Evolutionary conservation across 2,797 vertebrate genomes (phyloP).

Genomic region (Thaleichthys pacificus): DNA sequence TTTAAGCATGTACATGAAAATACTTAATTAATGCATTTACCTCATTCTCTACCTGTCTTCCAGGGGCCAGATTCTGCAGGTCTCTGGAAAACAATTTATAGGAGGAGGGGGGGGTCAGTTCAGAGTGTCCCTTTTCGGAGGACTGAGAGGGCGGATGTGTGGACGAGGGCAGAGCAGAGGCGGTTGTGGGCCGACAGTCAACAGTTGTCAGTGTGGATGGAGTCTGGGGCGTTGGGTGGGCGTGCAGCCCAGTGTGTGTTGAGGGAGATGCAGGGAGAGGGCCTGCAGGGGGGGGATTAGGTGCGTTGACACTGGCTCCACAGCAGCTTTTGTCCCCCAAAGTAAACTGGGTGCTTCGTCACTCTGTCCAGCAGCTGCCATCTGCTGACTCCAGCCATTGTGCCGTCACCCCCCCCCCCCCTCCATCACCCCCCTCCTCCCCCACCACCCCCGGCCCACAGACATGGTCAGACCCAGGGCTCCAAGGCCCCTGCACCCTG

Average conservation of each 20-base stretch:
- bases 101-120: too few relatives aligned
- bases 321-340: constrained; percentile 68
- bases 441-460: constrained; percentile 14
- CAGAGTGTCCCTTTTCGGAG: too few relatives aligned
- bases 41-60: too few relatives aligned
- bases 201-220: too few relatives aligned
- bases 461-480: constrained; percentile 13
- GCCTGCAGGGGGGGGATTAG: constrained; percentile 56
- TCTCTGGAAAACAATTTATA: too few relatives aligned
- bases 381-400: constrained; percentile 69
- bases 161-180: too few relatives aligned
- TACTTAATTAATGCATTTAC: too few relatives aligned
- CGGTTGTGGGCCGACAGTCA: too few relatives aligned
- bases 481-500: constrained; percentile 10
- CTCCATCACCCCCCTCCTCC: not conserved
- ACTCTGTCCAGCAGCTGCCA: constrained; percentile 63
- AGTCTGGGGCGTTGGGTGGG: not conserved
- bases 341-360: constrained; percentile 59
- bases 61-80: too few relatives aligned
- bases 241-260: constrained; percentile 51
- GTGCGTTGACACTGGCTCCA: constrained; percentile 57
- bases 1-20: too few relatives aligned
- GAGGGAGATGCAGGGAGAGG: constrained; percentile 22
- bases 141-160: too few relatives aligned
- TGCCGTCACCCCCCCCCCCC: too few relatives aligned